Base-by-base conservation (phyloP, 2,888 invertebrate genomes). In the Zele albiditarsus region DNA sequence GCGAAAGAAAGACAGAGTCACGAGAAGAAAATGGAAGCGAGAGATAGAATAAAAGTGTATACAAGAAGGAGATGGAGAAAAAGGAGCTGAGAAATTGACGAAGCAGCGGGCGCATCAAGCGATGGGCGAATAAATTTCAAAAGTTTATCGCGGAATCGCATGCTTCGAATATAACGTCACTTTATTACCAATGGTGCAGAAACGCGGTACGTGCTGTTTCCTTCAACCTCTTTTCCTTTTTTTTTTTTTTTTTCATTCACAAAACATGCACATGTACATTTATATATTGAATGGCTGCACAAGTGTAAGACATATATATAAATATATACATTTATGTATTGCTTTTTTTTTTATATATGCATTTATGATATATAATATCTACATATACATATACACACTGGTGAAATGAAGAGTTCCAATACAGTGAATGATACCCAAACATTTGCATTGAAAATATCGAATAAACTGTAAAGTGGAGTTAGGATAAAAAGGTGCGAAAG, bases 61-160 rank as follows among this genome's bases (percentile, higher is more conserved):
- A 33, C 5, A 14, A 38, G 25, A 20, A 20, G 3, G 27, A 66
- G 25, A 33, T 46, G 28, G 46, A 31, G 27, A 62, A 20, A 28
- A 20, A 27, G 46, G 28, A 63, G 53, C 67, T 31, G 70, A 76
- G 63, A 74, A 80, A 78, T 80, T 77, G 76, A 77, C 77, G 77
- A 62, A 80, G 76, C 76, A 76, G 75, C 75, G 73, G 28, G 49
- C 23, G 70, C 53, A 53, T 53, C 53, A 63, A 71, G 58, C 58
- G 33, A 70, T 70, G 65, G 65, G 66, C 80, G 80, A 85, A 87
- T 87, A 86, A 87, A 87, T 88, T 88, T 86, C 78, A 80, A 85
- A 86, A 86, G 85, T 88, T 89, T 88, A 89, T 88, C 87, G 88
- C 82, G 80, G 79, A 84, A 88, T 88, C 85, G 89, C 89, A 88